Base-by-base conservation (phyloP, 2,113 vertebrate species). In the Lynx canadensis region DNA sequence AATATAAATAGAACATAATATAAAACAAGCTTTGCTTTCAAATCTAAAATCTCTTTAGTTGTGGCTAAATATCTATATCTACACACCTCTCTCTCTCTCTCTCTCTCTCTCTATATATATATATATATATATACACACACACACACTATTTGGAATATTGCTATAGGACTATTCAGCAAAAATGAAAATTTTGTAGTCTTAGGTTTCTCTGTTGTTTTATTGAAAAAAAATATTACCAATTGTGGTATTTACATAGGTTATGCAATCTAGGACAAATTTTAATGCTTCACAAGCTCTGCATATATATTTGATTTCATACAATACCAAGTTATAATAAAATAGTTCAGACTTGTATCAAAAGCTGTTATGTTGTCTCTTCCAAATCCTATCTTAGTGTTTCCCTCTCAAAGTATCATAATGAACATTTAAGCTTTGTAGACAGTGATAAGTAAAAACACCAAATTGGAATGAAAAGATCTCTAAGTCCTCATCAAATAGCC, bases 11-110 rank as follows among this genome's bases (percentile, higher is more conserved):
- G 88, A 92, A 66, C 71, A 97, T 41, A 88, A 57, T 50, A 79
- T 96, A 97, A 98, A 98, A 97, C 71, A 97, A 89, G 3, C 52
- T 91, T 76, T 96, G 21, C 52, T 97, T 98, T 94, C 7, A 96
- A 97, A 87, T 97, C 84, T 95, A 79, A 98, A 98, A 98, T 50
- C 2, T 50, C 38, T 90, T 97, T 38, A 74, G 41, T 94, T 95
- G 11, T 69, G 7, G 4, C 78, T 89, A 80, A 66, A 95, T 93
- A 80, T 52, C 86, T 94, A 41, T 48, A 3, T 13, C 97, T 5
- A 78, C 16, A 63, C 27, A 29, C 36, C 68, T 79, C 57, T 9
- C 57, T 60, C 73, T 48, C 73, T 73, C 36, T 25, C 69, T 74
- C 36, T 38, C 18, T 36, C 9, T 63, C 3, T 27, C 8, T 29